Evolutionary conservation across 1,140 invertebrate genomes (phyloP), one percentile per base, ranked within the genome.

Genomic region (Tetranychus cinnabarinus): DNA sequence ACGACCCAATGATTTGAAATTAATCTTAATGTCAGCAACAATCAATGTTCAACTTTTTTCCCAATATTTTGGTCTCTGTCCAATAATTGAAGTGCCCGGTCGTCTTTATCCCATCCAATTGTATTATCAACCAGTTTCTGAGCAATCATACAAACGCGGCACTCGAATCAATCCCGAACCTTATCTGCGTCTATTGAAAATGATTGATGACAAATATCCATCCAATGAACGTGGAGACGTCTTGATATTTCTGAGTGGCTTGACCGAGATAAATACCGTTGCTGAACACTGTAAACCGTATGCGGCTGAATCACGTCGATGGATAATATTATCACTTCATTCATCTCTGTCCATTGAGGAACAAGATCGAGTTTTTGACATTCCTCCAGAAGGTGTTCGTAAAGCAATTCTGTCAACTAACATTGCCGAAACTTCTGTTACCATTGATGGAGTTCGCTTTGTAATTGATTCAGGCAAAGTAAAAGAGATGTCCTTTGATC

Each of bases 321-420:
- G 13, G 13, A 57, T 57, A n/a, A 23, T 57, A n/a, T 37, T n/a
- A n/a, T 5, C 42, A 23, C 15, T 39, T 57, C 89, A 92, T 72
- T 92, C 88, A 13, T 87, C 90, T 71, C 77, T 93, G 65, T 87
- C 88, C 0, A 75, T 86, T 56, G 86, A 89, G 68, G 88, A 92
- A 73, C 88, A 93, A 69, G 79, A 85, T 58, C 82, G 80, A 75
- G 86, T 90, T 1, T 90, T 91, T 69, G 78, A 87, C 42, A 77
- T 81, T 0, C 84, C 87, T 3, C 81, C 84, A 1, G 69, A 76
- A 0, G 75, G 77, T 50, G 76, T 84, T 1, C 85, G 95, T 63
- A 99, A 99, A 74, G 97, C 92, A 70, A 92, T 99, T 63, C 81
- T 98, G 2, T 89, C 91, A 1, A 98, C 95, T n/a, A 99, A 98